Percentiles rank a stretch among this genome's conserved stretches.
Evolutionary conservation across 2,113 vertebrate species (phyloP).

Genomic region (Parus major): DNA sequence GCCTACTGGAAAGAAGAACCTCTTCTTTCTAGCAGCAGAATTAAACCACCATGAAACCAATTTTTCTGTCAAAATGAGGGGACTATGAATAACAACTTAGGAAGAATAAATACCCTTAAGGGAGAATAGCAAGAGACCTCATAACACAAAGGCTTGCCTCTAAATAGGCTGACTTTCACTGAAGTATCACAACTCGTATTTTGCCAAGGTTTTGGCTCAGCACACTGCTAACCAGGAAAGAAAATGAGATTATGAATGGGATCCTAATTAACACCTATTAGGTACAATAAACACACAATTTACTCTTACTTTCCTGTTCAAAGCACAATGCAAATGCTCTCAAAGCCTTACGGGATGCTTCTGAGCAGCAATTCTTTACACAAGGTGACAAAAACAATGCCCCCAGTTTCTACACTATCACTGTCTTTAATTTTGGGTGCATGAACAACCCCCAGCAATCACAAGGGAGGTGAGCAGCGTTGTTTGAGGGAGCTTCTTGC

Average conservation of each 20-base stretch:
- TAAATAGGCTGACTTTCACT: not conserved
- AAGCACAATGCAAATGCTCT: not conserved
- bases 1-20: not conserved
- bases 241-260: not conserved
- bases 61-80: not conserved
- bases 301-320: not conserved
- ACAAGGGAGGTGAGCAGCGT: not conserved
- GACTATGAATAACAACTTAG: not conserved
- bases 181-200: not conserved
- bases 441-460: not conserved
- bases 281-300: not conserved
- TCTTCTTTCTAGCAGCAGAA: not conserved
- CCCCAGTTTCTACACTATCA: not conserved
- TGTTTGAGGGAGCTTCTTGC: not conserved
- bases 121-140: not conserved
- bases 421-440: not conserved
- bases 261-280: constrained; percentile 2
- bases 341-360: not conserved
- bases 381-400: not conserved
- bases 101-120: not conserved
- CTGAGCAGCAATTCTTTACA: not conserved
- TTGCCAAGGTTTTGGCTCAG: not conserved
- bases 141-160: not conserved
- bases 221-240: not conserved
- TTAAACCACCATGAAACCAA: not conserved